phyloP scores from a whole-genome alignment of 2,888 invertebrate species.

The Morpho helenor region DNA sequence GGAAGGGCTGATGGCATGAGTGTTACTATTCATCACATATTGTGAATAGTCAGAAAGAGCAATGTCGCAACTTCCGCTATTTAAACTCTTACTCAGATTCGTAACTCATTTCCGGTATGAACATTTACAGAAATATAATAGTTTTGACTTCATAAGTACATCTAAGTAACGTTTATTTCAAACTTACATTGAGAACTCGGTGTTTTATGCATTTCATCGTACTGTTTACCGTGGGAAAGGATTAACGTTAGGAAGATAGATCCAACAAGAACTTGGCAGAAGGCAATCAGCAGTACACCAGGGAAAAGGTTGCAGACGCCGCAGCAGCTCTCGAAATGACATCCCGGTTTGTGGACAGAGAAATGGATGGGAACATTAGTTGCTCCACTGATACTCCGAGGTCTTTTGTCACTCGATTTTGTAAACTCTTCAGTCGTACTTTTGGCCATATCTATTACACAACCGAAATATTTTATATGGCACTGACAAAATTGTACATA shows the following conservation, averaged over 20 bases:
- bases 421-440: slow-evolving; percentile 22
- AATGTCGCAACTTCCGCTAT: too few relatives aligned
- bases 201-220: slow-evolving; percentile 63
- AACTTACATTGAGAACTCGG: slow-evolving; percentile 47
- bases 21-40: not conserved
- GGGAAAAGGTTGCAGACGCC: slow-evolving; percentile 70
- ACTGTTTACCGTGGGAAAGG: slow-evolving; percentile 53
- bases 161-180: not conserved
- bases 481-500: too few relatives aligned
- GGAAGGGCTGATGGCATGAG: too few relatives aligned
- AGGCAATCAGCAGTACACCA: slow-evolving; percentile 63
- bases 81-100: too few relatives aligned
- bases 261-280: slow-evolving; percentile 59
- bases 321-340: slow-evolving; percentile 69
- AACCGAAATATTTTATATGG: too few relatives aligned
- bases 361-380: slow-evolving; percentile 73
- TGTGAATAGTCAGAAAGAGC: not conserved
- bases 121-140: too few relatives aligned
- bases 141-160: too few relatives aligned
- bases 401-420: slow-evolving; percentile 36
- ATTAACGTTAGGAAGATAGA: slow-evolving; percentile 57
- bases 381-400: slow-evolving; percentile 41
- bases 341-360: slow-evolving; percentile 58
- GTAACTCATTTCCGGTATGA: too few relatives aligned
- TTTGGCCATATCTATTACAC: slow-evolving; percentile 20